phyloP scores from a whole-genome alignment of 2,113 vertebrate species.

The Neotoma lepida region DNA sequence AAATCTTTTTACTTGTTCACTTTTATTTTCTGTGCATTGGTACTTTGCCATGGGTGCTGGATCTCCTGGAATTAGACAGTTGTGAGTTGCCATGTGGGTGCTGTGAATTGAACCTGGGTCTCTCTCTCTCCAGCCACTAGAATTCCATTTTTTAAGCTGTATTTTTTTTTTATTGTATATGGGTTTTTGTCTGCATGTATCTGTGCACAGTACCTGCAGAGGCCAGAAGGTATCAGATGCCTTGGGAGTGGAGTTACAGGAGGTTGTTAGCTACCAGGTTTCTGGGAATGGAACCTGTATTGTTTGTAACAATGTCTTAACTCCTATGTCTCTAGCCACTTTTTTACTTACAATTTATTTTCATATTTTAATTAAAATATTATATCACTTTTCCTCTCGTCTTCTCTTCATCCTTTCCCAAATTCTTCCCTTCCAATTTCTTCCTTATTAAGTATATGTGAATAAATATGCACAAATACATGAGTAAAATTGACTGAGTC shows the following conservation, averaged over 20 bases:
- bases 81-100: not conserved
- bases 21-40: not conserved
- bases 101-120: not conserved
- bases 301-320: not conserved
- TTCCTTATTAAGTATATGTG: not conserved
- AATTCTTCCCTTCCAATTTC: not conserved
- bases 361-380: not conserved
- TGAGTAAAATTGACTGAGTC: not conserved
- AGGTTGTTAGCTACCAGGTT: not conserved
- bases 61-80: not conserved
- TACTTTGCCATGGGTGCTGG: not conserved
- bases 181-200: not conserved
- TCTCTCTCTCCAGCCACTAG: not conserved
- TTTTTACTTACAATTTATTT: not conserved
- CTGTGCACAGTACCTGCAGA: not conserved
- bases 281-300: not conserved
- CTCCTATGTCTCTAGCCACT: not conserved
- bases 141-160: not conserved
- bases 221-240: not conserved
- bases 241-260: not conserved
- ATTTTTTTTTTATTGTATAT: not conserved
- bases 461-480: not conserved
- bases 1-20: not conserved
- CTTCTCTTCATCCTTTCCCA: not conserved
- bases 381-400: not conserved